These are phyloP conservation scores for Turdus rufiventris DNA, from an alignment of 2,113 vertebrate genomes.

Conservation along the genomic window DNA sequence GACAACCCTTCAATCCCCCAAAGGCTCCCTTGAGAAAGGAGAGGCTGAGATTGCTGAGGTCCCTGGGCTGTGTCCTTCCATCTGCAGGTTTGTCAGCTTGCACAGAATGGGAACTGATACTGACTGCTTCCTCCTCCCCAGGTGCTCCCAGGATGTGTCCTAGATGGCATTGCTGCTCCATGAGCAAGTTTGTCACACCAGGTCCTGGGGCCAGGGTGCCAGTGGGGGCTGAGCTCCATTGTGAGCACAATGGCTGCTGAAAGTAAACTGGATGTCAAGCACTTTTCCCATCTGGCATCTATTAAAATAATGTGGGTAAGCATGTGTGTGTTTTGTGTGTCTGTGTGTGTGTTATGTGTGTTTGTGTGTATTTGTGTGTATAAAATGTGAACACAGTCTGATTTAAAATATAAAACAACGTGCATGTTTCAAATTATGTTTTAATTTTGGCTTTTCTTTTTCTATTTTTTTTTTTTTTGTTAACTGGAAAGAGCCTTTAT, in stretches of 20 bases:
- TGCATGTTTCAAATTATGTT: not conserved
- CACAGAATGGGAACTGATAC: not conserved
- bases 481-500: slow-evolving; percentile 40
- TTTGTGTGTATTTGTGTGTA: not conserved
- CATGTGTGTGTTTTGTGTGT: not conserved
- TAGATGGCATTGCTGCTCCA: not conserved
- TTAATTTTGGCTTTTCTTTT: slow-evolving; percentile 9
- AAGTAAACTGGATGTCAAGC: slow-evolving; percentile 19
- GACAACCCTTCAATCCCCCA: not conserved
- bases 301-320: slow-evolving; percentile 4
- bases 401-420: slow-evolving; percentile 33
- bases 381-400: not conserved
- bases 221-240: not conserved
- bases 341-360: not conserved
- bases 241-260: accelerated
- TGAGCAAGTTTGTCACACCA: not conserved
- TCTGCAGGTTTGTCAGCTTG: not conserved
- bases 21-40: accelerated
- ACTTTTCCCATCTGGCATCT: slow-evolving; percentile 43
- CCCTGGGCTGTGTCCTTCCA: not conserved
- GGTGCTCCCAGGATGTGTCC: not conserved
- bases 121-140: not conserved
- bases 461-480: not conserved
- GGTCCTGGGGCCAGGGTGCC: accelerated
- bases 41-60: not conserved